Evolutionary conservation across 2,113 vertebrate species (phyloP).

Genomic region (Leucoraja erinaceus): DNA sequence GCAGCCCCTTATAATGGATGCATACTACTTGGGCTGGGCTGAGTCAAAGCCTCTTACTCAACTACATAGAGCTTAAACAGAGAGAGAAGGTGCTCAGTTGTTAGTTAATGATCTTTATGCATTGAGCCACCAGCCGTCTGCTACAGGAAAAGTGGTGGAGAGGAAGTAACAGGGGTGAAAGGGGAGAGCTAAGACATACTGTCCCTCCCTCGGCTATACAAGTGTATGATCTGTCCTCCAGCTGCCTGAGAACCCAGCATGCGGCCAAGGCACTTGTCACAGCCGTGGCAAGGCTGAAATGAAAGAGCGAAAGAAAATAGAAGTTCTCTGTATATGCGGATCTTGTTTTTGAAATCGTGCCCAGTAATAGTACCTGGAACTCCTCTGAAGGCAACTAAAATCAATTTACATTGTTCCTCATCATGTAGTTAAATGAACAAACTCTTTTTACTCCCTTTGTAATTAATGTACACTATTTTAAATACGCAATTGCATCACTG

Average conservation of each 20-base stretch:
- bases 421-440: background rate
- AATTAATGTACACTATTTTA: background rate
- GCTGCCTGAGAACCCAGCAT: constrained; percentile 42
- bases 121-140: constrained; percentile 86
- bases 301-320: background rate
- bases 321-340: background rate
- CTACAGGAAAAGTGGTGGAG: constrained; percentile 66
- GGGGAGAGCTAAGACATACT: constrained; percentile 46
- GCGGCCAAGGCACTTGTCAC: constrained; percentile 43
- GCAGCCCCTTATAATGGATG: constrained; percentile 81
- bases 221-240: constrained; percentile 40
- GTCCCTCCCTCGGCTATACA: constrained; percentile 40
- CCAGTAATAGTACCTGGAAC: background rate
- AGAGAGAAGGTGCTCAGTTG: constrained; percentile 89
- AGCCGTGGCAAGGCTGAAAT: background rate
- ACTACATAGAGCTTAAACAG: constrained; percentile 67
- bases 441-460: background rate
- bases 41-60: constrained; percentile 76
- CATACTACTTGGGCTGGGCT: constrained; percentile 80
- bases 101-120: constrained; percentile 83
- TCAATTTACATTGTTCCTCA: background rate
- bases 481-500: constrained; percentile 2
- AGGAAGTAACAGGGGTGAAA: constrained; percentile 67
- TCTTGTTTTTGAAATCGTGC: background rate
- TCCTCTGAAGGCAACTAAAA: background rate